Evolutionary conservation across 92 coral and sea anemone species (phyloP).

Genomic region (Epizoanthus fatuus): DNA sequence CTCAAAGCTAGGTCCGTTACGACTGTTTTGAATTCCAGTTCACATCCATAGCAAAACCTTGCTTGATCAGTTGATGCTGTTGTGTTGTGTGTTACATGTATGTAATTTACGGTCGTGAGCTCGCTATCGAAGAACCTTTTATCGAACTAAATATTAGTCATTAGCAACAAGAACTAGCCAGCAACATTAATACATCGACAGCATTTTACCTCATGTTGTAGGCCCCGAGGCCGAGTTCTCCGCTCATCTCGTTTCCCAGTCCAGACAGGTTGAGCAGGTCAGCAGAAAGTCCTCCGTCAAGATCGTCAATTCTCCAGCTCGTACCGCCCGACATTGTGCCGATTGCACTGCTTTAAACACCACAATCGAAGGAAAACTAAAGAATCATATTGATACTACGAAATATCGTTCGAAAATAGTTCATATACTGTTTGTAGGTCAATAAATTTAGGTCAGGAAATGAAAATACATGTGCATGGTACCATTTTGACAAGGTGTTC

Average conservation of each 20-base stretch:
- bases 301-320: constrained; percentile 93
- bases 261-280: constrained; percentile 95
- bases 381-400: background rate
- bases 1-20: too few species aligned
- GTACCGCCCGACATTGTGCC: constrained; percentile 69
- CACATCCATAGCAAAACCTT: too few species aligned
- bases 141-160: background rate
- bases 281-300: constrained; percentile 84
- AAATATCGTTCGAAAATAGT: background rate
- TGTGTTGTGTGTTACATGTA: too few species aligned
- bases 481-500: constrained; percentile 2
- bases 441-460: background rate
- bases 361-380: background rate
- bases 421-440: background rate
- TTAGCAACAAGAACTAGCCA: background rate
- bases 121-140: background rate
- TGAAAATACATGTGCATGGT: background rate
- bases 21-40: too few species aligned
- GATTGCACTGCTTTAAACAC: background rate
- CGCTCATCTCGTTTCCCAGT: constrained; percentile 88
- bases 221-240: constrained; percentile 85
- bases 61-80: too few species aligned
- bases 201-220: constrained; percentile 90
- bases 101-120: background rate
- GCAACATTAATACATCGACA: background rate